Percentiles rank a stretch among this genome's conserved stretches.
These are phyloP conservation scores for Corvus hawaiiensis DNA, from an alignment of 2,113 vertebrate species.

Conservation along the genomic window DNA sequence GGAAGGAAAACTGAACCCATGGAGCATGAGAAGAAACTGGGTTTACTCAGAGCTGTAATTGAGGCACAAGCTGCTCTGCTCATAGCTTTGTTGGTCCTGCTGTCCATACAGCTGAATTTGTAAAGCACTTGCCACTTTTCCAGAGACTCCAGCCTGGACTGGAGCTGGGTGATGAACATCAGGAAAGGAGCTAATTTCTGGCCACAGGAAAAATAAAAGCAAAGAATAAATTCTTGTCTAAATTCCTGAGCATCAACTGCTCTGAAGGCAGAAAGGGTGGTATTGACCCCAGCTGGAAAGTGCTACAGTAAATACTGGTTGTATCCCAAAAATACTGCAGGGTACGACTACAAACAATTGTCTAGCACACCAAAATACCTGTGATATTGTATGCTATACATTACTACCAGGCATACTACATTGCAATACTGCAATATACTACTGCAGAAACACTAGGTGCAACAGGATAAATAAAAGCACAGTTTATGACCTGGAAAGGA, in stretches of 20 bases:
- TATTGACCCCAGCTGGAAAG: not conserved
- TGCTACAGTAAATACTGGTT: not conserved
- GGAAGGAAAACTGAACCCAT: not conserved
- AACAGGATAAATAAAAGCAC: not conserved
- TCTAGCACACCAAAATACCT: not conserved
- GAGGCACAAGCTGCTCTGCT: not conserved
- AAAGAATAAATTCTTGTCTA: not conserved
- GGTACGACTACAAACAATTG: not conserved
- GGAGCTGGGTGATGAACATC: not conserved
- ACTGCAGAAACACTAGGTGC: not conserved
- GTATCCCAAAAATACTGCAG: not conserved
- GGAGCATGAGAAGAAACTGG: not conserved
- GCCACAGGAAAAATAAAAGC: not conserved
- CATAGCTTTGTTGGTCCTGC: not conserved
- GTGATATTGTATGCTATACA: not conserved
- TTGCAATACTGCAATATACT: not conserved
- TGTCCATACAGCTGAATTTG: not conserved
- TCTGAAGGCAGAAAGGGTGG: not conserved
- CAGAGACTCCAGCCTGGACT: not conserved
- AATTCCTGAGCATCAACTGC: not conserved
- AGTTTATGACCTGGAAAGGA: not conserved
- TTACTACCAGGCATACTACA: not conserved
- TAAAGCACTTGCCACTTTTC: not conserved
- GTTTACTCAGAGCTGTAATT: not conserved
- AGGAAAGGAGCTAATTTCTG: not conserved